These are phyloP conservation scores for Litoditis marina DNA, from an alignment of 2,888 invertebrate species.

Conservation along the genomic window DNA sequence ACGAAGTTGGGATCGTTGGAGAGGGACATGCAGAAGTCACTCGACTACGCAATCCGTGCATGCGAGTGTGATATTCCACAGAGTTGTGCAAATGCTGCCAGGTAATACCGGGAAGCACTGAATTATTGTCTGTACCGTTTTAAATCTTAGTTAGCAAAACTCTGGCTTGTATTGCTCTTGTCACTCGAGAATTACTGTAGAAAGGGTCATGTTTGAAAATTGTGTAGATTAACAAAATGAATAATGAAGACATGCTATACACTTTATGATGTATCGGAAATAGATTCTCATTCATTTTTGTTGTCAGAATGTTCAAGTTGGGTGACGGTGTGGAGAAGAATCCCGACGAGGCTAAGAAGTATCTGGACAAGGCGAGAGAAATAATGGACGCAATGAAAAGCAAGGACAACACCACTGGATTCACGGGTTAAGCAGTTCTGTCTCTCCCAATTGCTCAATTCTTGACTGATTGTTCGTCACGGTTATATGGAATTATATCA, in stretches of 20 bases:
- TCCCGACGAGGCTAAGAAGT: constrained; percentile 47
- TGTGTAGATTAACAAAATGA: too few relatives aligned
- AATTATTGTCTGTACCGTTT: too few relatives aligned
- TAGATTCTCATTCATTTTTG: neutral
- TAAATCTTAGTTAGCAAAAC: too few relatives aligned
- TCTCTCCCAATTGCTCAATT: too few relatives aligned
- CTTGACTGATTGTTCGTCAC: too few relatives aligned
- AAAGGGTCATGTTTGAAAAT: too few relatives aligned
- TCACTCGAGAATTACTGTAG: too few relatives aligned
- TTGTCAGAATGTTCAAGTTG: constrained; percentile 64
- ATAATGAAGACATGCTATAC: too few relatives aligned
- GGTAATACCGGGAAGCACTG: too few relatives aligned
- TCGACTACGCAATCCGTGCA: constrained; percentile 74
- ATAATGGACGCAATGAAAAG: constrained; percentile 39
- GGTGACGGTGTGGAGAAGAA: constrained; percentile 57
- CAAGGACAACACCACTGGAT: constrained; percentile 36
- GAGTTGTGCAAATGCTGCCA: constrained; percentile 82
- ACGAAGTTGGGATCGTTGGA: constrained; percentile 39
- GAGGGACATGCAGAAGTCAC: constrained; percentile 71
- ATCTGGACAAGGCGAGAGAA: constrained; percentile 45
- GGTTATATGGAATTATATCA: too few relatives aligned
- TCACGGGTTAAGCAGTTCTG: constrained; percentile 46
- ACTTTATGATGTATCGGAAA: too few relatives aligned
- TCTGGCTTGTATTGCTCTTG: too few relatives aligned
- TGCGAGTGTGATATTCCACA: constrained; percentile 82